Base-by-base conservation (phyloP, 2,797 vertebrate species). In the Falco naumanni region DNA sequence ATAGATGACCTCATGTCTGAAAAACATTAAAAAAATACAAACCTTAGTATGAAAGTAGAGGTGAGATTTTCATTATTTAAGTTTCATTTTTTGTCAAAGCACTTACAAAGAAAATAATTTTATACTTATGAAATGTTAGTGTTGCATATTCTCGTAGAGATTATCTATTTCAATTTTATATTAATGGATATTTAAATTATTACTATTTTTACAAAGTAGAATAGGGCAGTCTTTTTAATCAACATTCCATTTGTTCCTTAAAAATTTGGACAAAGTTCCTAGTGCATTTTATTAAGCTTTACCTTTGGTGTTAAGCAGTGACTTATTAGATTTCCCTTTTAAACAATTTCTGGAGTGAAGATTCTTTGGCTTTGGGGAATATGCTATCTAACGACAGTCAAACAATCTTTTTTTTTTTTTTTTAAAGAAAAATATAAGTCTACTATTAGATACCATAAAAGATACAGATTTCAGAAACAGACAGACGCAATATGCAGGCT, bases 241-340 rank as follows among this genome's bases (percentile, higher is more conserved):
- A 85, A 93, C 93, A 90, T 97, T 97, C 94, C 91, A 65, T 83
- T 96, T 94, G 87, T 80, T 96, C 92, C 83, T 97, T 95, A 96
- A 94, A 97, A 93, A 79, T 96, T 97, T 97, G 87, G 95, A 98
- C 92, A 95, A 96, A 96, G 95, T 97, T 97, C 93, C 95, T 97
- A 97, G 97, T 98, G 97, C 97, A 97, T 97, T 98, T 97, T 93
- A 90, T 97, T 97, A 97, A 97, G 95, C 71, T 96, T 98, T 98
- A 97, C 97, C 98, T 98, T 98, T 98, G 98, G 98, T 98, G 97
- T 98, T 96, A 98, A 98, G 98, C 98, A 98, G 95, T 95, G 91
- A 97, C 94, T 89, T 96, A 59, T 53, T 83, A 90, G 74, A 70
- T 88, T 97, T 97, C 96, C 83, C 78, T 94, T 94, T 97, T 85